phyloP scores from a whole-genome alignment of 2,113 vertebrate species.

The Spermophilus dauricus region DNA sequence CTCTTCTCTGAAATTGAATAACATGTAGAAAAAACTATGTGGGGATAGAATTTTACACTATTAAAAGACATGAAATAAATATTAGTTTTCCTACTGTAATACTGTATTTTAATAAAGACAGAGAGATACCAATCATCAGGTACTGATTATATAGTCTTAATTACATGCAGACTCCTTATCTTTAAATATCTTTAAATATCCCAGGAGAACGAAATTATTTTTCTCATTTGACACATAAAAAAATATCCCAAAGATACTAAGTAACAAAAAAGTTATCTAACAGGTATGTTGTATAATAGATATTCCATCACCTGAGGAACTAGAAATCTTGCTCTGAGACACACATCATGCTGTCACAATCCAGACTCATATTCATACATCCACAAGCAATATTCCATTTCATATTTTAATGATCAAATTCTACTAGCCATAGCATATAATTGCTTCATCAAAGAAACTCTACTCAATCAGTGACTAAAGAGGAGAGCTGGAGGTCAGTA shows the following conservation, averaged over 20 bases:
- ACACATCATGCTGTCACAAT: rapidly evolving
- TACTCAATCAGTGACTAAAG: background rate
- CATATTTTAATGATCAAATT: background rate
- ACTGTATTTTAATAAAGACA: background rate
- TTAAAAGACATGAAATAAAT: background rate
- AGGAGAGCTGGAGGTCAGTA: rapidly evolving
- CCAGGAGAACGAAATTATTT: background rate
- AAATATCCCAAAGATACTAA: background rate
- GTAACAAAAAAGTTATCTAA: background rate
- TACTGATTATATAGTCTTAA: background rate
- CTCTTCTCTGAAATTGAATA: background rate
- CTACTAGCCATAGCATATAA: background rate
- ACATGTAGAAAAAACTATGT: background rate
- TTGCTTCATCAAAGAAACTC: background rate
- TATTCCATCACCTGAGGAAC: background rate
- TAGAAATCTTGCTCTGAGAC: background rate
- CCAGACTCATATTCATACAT: background rate
- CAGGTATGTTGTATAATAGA: background rate
- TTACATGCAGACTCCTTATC: background rate
- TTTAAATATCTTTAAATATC: background rate
- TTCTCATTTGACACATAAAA: background rate
- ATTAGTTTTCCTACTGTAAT: background rate
- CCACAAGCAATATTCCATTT: background rate
- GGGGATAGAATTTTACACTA: background rate
- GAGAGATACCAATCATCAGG: background rate